Conservation (phyloP, 2,888 invertebrate genomes). For the Phengaris arion region DNA sequence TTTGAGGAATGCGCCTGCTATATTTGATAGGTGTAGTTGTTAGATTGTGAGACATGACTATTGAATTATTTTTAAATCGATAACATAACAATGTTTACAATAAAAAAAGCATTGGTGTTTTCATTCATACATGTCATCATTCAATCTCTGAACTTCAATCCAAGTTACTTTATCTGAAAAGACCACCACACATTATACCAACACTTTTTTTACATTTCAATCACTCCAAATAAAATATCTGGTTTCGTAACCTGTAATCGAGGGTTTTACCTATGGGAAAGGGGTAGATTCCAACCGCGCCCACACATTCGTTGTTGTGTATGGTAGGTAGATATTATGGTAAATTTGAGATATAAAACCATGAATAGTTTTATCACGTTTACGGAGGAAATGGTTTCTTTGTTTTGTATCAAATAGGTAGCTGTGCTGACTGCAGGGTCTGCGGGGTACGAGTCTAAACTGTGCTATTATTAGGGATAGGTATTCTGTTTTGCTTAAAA, state of each 20-base stretch:
- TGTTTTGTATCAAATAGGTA: background rate
- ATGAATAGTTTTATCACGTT: background rate
- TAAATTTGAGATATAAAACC: too few relatives aligned
- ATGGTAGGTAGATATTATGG: background rate
- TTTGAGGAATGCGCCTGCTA: too few relatives aligned
- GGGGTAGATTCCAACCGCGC: background rate
- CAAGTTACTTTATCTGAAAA: background rate
- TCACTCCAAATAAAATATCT: background rate
- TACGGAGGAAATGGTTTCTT: background rate
- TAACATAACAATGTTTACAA: too few relatives aligned
- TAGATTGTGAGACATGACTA: too few relatives aligned
- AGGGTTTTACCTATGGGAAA: constrained; percentile 1
- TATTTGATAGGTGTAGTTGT: too few relatives aligned
- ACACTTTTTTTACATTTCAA: background rate
- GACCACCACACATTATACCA: background rate
- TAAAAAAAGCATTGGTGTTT: too few relatives aligned
- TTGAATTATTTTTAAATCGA: too few relatives aligned
- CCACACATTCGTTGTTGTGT: background rate
- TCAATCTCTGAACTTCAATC: too few relatives aligned
- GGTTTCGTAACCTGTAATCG: background rate
- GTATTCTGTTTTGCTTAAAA: too few relatives aligned
- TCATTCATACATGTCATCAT: too few relatives aligned
- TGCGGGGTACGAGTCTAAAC: too few relatives aligned
- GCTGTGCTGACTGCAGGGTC: background rate
- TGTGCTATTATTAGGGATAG: too few relatives aligned